Percentiles rank a stretch among this genome's conserved stretches.
These are phyloP conservation scores for Chondrilla cf. caribensis DNA, from an alignment of 37 sponge, comb jelly and placozoan species.

Conservation along the genomic window DNA sequence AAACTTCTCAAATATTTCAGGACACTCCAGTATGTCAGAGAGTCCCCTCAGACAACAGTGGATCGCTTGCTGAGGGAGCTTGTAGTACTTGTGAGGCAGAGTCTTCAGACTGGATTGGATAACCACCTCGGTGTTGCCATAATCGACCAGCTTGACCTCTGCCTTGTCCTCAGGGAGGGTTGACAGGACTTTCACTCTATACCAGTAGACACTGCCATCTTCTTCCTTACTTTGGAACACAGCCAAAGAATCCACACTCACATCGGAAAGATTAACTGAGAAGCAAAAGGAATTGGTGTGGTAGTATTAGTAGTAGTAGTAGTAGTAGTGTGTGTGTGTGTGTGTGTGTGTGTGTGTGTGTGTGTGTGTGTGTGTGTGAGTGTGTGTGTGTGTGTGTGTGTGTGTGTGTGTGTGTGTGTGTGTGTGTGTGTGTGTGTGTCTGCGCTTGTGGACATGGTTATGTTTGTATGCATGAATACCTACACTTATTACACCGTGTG, in stretches of 20 bases:
- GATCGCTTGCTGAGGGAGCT: slow-evolving; percentile 66
- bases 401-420: no score
- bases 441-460: no score
- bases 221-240: background rate
- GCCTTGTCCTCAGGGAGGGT: background rate
- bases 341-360: no score
- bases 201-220: background rate
- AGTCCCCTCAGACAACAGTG: slow-evolving; percentile 57
- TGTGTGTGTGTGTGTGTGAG: no score
- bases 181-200: background rate
- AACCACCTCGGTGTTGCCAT: slow-evolving; percentile 54
- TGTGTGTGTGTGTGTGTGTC: no score
- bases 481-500: no score
- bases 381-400: no score
- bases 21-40: slow-evolving; percentile 13
- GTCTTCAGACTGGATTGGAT: slow-evolving; percentile 1
- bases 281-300: background rate
- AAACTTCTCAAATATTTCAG: slow-evolving; percentile 28
- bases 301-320: no score
- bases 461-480: no score
- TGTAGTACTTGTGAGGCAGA: slow-evolving; percentile 47
- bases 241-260: background rate
- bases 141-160: slow-evolving; percentile 44
- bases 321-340: background rate
- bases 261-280: background rate